A percentile compares a stretch with the other conserved stretches of the same genome.
These are phyloP conservation scores for Deroplatys truncata DNA, from an alignment of 2,888 invertebrate genomes.

Conservation along the genomic window DNA sequence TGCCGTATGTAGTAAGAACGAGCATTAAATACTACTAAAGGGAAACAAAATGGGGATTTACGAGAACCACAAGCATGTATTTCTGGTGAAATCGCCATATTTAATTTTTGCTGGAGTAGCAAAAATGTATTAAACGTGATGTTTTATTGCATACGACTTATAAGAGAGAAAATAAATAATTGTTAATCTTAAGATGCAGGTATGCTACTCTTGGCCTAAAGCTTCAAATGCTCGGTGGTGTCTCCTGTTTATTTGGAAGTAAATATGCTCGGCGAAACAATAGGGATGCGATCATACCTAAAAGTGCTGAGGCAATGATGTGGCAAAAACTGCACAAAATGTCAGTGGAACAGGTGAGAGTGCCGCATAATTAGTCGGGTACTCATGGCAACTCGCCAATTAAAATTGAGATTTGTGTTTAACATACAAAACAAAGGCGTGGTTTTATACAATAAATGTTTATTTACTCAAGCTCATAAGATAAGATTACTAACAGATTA, in stretches of 20 bases:
- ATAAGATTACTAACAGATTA: slow-evolving; percentile 3
- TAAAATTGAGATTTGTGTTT: slow-evolving; percentile 3
- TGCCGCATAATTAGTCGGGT: not conserved
- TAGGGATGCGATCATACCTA: not conserved
- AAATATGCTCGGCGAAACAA: not conserved
- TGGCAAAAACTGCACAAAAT: not conserved
- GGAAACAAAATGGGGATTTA: no score
- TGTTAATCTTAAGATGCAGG: no score
- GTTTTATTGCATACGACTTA: no score
- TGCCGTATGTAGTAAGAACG: no score
- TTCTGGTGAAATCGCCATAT: no score
- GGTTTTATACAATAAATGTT: slow-evolving; percentile 9
- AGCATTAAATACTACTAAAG: no score
- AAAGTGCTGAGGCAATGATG: not conserved
- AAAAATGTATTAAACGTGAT: no score
- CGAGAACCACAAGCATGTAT: no score
- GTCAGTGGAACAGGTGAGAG: not conserved
- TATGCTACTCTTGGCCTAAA: no score
- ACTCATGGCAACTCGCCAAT: slow-evolving; percentile 4
- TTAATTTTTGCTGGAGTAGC: no score
- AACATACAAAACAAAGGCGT: slow-evolving; percentile 18
- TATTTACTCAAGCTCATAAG: not conserved
- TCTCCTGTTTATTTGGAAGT: not conserved
- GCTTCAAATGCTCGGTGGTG: no score
- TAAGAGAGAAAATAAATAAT: no score